phyloP scores from a whole-genome alignment of 2,113 vertebrate genomes.

The Anarrhichthys ocellatus region DNA sequence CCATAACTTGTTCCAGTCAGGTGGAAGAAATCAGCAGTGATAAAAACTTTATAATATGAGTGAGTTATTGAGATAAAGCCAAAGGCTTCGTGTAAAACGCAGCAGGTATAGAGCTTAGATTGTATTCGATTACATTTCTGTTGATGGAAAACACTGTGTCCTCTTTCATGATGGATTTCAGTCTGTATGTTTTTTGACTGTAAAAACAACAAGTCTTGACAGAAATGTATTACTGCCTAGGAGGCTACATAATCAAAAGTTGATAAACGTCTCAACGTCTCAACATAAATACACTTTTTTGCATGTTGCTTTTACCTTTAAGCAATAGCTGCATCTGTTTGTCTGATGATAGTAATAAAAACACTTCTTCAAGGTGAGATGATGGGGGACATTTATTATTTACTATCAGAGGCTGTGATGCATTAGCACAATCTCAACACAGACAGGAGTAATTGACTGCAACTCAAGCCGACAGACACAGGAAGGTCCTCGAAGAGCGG shows the following conservation, averaged over 20 bases:
- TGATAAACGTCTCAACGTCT: neutral
- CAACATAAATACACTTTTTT: neutral
- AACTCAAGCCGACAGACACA: conserved; percentile 44
- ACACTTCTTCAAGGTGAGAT: conserved; percentile 2
- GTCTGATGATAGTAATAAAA: neutral
- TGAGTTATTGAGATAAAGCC: neutral
- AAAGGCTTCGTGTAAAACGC: neutral
- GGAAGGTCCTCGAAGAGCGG: conserved; percentile 42
- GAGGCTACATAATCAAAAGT: neutral
- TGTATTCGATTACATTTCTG: neutral
- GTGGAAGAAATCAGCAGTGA: neutral
- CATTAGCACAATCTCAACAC: conserved; percentile 30
- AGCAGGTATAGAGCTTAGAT: neutral
- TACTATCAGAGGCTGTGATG: conserved; percentile 18
- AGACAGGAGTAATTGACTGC: conserved; percentile 55
- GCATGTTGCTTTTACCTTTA: neutral
- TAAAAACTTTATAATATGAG: neutral
- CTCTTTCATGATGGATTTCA: neutral
- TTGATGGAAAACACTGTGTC: neutral
- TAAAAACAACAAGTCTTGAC: neutral
- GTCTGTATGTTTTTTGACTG: neutral
- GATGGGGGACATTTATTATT: conserved; percentile 20
- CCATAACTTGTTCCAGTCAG: neutral
- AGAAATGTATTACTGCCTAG: neutral
- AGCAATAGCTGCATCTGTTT: neutral